These are phyloP conservation scores for Akabosia matsudoensis DNA, from an alignment of 1,140 invertebrate species.

Conservation along the genomic window DNA sequence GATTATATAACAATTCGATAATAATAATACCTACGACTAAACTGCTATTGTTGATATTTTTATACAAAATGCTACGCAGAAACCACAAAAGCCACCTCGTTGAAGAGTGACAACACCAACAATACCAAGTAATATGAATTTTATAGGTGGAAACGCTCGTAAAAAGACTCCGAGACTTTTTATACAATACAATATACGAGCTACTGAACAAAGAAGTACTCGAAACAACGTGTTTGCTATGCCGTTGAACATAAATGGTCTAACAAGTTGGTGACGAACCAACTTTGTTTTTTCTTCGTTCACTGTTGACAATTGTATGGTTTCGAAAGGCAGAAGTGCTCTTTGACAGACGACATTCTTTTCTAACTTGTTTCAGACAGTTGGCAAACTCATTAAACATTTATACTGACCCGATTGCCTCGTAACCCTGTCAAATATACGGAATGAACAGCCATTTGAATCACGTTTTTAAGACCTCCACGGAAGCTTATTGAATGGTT, in stretches of 20 bases:
- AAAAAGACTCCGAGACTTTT: not conserved
- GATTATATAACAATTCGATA: not conserved
- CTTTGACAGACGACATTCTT: not conserved
- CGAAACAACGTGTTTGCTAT: too few relatives aligned
- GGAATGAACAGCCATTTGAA: constrained; percentile 16
- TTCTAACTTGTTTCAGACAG: constrained; percentile 9
- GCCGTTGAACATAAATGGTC: not conserved
- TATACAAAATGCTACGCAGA: not conserved
- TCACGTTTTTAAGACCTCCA: constrained; percentile 18
- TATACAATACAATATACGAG: too few relatives aligned
- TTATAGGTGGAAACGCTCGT: not conserved
- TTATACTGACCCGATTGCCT: constrained; percentile 24
- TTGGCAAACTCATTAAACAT: constrained; percentile 21
- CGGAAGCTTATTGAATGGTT: too few relatives aligned
- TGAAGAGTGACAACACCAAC: not conserved
- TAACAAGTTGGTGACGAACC: not conserved
- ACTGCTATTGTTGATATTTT: not conserved
- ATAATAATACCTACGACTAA: constrained; percentile 10
- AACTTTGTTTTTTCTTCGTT: not conserved
- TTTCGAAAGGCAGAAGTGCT: too few relatives aligned
- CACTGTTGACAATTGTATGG: too few relatives aligned
- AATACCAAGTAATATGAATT: not conserved
- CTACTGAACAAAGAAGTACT: too few relatives aligned
- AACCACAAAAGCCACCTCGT: not conserved
- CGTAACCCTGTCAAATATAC: constrained; percentile 19